Evolutionary conservation across 2,888 invertebrate species (phyloP).

Genomic region (Antheraea yamamai): DNA sequence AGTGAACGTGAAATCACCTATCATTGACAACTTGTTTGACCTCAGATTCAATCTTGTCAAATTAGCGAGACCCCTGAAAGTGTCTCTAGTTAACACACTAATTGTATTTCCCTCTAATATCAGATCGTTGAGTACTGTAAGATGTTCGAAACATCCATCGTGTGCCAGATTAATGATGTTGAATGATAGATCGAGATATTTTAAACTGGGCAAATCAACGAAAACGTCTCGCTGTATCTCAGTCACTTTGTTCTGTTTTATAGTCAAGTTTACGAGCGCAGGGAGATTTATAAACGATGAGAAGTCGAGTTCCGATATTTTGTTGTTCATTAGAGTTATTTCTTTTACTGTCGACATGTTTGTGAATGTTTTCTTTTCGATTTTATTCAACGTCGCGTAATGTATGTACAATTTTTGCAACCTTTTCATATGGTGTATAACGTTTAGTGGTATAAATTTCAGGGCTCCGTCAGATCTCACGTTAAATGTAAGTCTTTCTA

Average conservation of each 20-base stretch:
- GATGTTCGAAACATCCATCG: conserved; percentile 90
- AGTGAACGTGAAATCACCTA: conserved; percentile 90
- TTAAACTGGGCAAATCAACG: conserved; percentile 86
- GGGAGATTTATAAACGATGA: conserved; percentile 89
- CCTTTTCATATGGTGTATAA: conserved; percentile 84
- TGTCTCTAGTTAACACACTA: conserved; percentile 87
- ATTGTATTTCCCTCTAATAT: conserved; percentile 90
- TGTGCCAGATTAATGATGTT: conserved; percentile 93
- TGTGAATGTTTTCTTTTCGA: conserved; percentile 88
- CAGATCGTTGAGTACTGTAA: conserved; percentile 88
- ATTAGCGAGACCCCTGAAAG: conserved; percentile 88
- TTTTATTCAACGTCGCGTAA: conserved; percentile 86
- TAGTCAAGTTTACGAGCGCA: conserved; percentile 85
- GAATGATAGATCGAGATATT: conserved; percentile 90
- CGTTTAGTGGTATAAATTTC: conserved; percentile 86
- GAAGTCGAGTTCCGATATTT: conserved; percentile 86
- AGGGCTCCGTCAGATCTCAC: conserved; percentile 86
- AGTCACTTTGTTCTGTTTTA: conserved; percentile 89
- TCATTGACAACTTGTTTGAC: conserved; percentile 88
- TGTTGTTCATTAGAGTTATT: conserved; percentile 87
- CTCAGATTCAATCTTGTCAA: conserved; percentile 88
- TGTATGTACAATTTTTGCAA: conserved; percentile 86
- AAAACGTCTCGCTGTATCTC: conserved; percentile 90
- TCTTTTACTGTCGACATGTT: conserved; percentile 87
- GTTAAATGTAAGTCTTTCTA: conserved; percentile 86